Base-by-base conservation (phyloP, 1,140 invertebrate species). In the Colletes gigas region DNA sequence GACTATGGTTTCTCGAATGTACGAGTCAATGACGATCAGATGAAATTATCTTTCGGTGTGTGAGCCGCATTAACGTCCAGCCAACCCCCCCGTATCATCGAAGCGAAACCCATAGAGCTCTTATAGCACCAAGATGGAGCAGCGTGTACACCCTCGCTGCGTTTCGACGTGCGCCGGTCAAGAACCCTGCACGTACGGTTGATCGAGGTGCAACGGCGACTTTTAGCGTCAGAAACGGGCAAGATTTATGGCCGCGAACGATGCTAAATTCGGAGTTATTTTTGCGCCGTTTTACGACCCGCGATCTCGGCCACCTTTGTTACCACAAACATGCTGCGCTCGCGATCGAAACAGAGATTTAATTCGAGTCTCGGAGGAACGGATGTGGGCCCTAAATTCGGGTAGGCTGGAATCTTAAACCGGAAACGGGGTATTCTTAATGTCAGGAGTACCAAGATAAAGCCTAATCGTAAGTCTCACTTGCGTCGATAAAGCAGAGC, bases 231-330 rank as follows among this genome's bases (percentile, higher is more conserved):
- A 54, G 72, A 80, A 74, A 62, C 47, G 15, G 15, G 17, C 8
- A 14, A 47, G 71, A 80, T 80, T 80, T 80, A 80, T 75, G 50
- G 15, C 41, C 70, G 60, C 62, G 69, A 65, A 73, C 70, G 30
- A 55, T 21, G 70, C 41, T 79, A 79, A 79, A 79, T 79, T 79
- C 77, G 70, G 50, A 66, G 59, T 73, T 79, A 79, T 79, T 79
- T 79, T 79, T 41, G 69, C 47, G 12, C 15, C 59, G 30, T 63
- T 79, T 79, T 79, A 79, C 62, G 77, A 79, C 65, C 50, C 69
- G 39, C 77, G 70, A 79, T 73, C 44, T 14, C 73, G 77, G 50
- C n/a, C 77, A 79, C 60, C 77, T 79, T 79, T 73, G 69, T 79
- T 79, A 60, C 69, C 41, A 10, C 14, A 5, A 10, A 41, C 3